A percentile compares a stretch with the other conserved stretches of the same genome.
These are phyloP conservation scores for Perca flavescens DNA, from an alignment of 2,113 vertebrate genomes.

Conservation along the genomic window DNA sequence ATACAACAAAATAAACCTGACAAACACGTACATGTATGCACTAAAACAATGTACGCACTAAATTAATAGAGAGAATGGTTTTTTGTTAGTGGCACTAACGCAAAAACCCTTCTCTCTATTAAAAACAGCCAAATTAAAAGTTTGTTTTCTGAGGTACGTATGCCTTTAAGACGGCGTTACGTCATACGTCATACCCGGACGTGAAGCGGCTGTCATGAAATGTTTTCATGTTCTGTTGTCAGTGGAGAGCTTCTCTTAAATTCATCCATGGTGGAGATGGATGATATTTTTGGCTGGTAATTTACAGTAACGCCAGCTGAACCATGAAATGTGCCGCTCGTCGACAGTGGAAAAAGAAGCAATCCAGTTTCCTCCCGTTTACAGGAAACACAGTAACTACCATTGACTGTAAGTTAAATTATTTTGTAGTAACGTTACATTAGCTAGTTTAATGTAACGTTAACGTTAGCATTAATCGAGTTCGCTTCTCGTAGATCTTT, in stretches of 20 bases:
- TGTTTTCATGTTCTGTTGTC: neutral
- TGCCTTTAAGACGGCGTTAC: constrained; percentile 49
- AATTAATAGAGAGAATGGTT: too few species aligned
- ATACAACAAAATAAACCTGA: neutral
- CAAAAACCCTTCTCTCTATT: too few species aligned
- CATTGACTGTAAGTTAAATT: neutral
- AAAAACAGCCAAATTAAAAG: neutral
- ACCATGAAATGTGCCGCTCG: neutral
- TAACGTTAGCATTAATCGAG: neutral
- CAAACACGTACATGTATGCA: neutral
- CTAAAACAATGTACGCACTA: neutral
- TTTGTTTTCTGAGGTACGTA: neutral
- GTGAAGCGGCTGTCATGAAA: neutral
- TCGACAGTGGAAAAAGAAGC: neutral
- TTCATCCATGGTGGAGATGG: too few species aligned
- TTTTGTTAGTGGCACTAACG: neutral
- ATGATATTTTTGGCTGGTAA: neutral
- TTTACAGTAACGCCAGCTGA: neutral
- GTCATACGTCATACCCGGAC: constrained; percentile 68
- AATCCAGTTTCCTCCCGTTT: neutral
- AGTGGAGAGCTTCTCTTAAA: too few species aligned
- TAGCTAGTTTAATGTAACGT: neutral
- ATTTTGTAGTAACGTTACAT: neutral
- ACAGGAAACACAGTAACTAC: neutral
- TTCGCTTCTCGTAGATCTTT: neutral